Evolutionary conservation across 2,888 invertebrate species (phyloP), one percentile per base, ranked within the genome.

Genomic region (Diploptera punctata): DNA sequence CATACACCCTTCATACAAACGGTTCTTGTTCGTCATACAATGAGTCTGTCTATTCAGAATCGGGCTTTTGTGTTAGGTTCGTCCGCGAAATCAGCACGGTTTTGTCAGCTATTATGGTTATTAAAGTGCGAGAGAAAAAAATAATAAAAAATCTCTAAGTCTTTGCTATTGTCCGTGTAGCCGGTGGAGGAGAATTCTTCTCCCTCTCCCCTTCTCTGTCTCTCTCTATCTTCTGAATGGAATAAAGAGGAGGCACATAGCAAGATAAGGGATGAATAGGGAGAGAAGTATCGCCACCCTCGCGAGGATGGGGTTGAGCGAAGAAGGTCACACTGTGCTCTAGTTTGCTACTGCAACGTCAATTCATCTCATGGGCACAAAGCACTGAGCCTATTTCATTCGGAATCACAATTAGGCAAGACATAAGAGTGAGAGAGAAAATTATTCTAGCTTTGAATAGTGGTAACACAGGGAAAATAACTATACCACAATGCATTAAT

Each of bases 21-120:
- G 71, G 26, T 68, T 57, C 71, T 71, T 74, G 71, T 74, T 71
- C 71, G 68, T 61, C 74, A 69, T 54, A 74, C 74, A 74, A 74
- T 74, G 74, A 74, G 73, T 33, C 73, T 74, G 71, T 74, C 74
- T 74, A 72, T 72, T 74, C 71, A 72, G 69, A 68, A 71, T 71
- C 74, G 74, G 49, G 74, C 74, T 68, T 72, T 74, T 74, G 74
- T 74, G 72, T 33, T 62, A 65, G 38, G 62, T 69, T 74, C 71
- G 71, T 69, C 74, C 68, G 47, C 71, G 75, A 71, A 75, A 73
- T 75, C 75, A 74, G 75, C 72, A 70, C 68, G 72, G 71, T 74
- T 74, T 75, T 75, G 74, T 75, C 74, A 75, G 74, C 75, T 74
- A 75, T 75, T 74, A 74, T 73, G 75, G 73, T 75, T 75, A 75